phyloP scores from a whole-genome alignment of 2,797 vertebrate species.

The Limnodromus scolopaceus region DNA sequence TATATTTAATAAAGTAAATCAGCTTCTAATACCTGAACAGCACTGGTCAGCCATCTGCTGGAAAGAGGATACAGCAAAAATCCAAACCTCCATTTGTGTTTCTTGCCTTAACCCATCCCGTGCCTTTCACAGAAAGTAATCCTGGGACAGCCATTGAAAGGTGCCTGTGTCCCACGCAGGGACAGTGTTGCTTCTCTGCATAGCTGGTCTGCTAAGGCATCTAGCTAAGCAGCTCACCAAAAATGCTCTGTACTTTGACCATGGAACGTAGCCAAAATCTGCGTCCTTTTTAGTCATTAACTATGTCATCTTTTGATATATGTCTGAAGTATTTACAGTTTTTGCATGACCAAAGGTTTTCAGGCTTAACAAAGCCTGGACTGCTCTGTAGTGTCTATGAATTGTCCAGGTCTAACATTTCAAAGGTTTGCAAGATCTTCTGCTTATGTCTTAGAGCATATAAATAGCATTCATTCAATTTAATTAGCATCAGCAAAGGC shows the following conservation, averaged over 20 bases:
- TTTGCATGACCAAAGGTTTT: slow-evolving; percentile 26
- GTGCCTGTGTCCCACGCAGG: fast-evolving
- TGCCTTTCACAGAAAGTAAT: not conserved
- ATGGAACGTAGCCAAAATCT: not conserved
- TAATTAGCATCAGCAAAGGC: slow-evolving; percentile 7
- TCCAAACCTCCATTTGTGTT: not conserved
- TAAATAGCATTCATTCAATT: not conserved
- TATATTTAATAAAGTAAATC: not conserved
- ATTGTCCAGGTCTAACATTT: slow-evolving; percentile 7
- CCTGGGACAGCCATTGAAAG: not conserved
- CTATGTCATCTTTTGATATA: not conserved
- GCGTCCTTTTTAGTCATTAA: slow-evolving; percentile 5
- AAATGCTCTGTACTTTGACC: not conserved
- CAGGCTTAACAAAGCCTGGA: not conserved
- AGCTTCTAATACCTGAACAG: not conserved
- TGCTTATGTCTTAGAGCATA: not conserved
- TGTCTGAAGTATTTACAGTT: not conserved
- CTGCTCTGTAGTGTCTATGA: not conserved
- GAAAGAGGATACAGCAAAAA: not conserved
- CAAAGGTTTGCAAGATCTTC: slow-evolving; percentile 18
- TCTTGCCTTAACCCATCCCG: not conserved
- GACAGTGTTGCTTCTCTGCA: not conserved
- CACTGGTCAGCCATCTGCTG: not conserved
- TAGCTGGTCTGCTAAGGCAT: not conserved
- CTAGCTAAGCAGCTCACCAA: not conserved